Evolutionary conservation across 2,113 vertebrate species (phyloP), one percentile per base, ranked within the genome.

Genomic region (Microcebus jonahi): DNA sequence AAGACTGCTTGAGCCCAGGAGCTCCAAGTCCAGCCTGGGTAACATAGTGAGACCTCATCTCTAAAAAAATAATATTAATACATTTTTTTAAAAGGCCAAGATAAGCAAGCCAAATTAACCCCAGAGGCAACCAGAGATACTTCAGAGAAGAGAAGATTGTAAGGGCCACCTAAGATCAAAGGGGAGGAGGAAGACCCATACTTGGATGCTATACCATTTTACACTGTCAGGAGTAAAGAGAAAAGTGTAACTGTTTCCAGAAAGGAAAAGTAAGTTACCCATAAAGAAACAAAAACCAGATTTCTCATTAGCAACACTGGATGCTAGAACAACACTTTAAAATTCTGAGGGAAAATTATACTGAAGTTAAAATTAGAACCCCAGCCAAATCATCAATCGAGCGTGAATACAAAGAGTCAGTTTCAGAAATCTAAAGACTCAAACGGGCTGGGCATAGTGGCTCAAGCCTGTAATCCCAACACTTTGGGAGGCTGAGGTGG

Each of bases 301-400:
- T 92, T 95, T 96, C 45, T 89, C 31, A 94, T 53, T 85, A 90
- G 48, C 25, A 87, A 96, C 63, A 89, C 34, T 36, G 36, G 42
- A 83, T 90, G 76, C 10, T 87, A 90, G 29, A 95, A 57, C 20
- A 93, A 61, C 50, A 79, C 25, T 91, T 71, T 53, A 70, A 93
- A 77, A 81, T 50, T 93, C 29, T 81, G 23, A 87, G 29, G n/a
- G 67, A 92, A 92, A 95, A 91, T 76, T 70, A 82, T 36, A 85
- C 83, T 92, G 61, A 95, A 97, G 10, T 61, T 95, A 70, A 45
- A 91, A 86, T 96, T 93, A 31, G 85, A 96, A 95, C 81, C 36
- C 63, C 55, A 95, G 50, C n/a, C 88, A 86, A 89, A 81, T 77
- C 34, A 76, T 45, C 39, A 84, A 36, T 87, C 20, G 89, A 95